A percentile compares a stretch with the other conserved stretches of the same genome.
phyloP scores from a whole-genome alignment of 2,113 vertebrate species.

The Corythornis madagascariensis region DNA sequence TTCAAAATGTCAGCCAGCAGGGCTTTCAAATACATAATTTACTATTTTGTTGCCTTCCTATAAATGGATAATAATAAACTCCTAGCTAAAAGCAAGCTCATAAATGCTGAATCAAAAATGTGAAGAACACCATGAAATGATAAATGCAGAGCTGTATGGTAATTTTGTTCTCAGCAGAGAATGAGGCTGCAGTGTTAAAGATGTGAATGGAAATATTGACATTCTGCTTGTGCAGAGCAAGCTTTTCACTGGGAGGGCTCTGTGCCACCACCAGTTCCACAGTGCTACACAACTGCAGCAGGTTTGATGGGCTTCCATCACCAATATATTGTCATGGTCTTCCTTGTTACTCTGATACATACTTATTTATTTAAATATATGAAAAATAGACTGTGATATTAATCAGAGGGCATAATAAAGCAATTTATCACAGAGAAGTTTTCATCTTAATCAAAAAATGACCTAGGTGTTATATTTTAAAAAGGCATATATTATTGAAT shows the following conservation, averaged over 20 bases:
- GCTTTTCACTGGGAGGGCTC: not conserved
- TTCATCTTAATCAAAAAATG: conserved; percentile 44
- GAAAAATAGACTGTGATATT: conserved; percentile 5
- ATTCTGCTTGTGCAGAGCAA: not conserved
- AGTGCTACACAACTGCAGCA: not conserved
- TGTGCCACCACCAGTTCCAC: not conserved
- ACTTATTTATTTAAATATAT: conserved; percentile 42
- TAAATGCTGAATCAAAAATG: conserved; percentile 70
- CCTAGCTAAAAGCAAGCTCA: conserved; percentile 61
- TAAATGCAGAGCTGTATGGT: conserved; percentile 50
- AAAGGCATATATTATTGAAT: conserved; percentile 59
- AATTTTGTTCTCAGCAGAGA: conserved; percentile 61
- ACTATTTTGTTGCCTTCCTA: conserved; percentile 74
- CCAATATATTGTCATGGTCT: not conserved
- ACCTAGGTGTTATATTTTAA: not conserved
- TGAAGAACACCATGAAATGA: conserved; percentile 64
- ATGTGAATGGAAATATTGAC: conserved; percentile 35
- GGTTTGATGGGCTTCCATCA: not conserved
- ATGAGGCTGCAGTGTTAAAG: conserved; percentile 11
- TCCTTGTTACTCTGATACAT: not conserved
- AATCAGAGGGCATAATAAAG: conserved; percentile 20
- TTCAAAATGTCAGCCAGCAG: conserved; percentile 78
- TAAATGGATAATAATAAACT: conserved; percentile 77
- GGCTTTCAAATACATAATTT: conserved; percentile 78
- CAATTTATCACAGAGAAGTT: conserved; percentile 18